Evolutionary conservation across 2,888 invertebrate genomes (phyloP), one percentile per base, ranked within the genome.

Genomic region (Athalia cordata): DNA sequence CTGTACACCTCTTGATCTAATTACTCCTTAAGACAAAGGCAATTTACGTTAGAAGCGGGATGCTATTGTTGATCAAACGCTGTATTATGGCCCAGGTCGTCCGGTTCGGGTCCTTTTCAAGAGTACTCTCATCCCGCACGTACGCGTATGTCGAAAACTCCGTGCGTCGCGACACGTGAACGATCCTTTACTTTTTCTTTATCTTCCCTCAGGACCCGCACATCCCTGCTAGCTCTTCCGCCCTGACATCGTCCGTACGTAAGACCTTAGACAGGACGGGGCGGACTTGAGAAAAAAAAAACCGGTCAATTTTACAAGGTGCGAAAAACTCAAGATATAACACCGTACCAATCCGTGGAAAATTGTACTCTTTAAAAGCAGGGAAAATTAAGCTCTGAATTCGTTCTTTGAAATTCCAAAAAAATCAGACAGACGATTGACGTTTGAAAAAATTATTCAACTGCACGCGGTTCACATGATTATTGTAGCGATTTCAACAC

Each of bases 31-130:
- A 57, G 59, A 72, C 72, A 72, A 72, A 72, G 72, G 64, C 59
- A 50, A 78, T 78, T 78, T 72, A 64, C 29, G 2, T 29, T 66
- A 68, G 78, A 78, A 78, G 78, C 70, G 61, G 64, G 74, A 75
- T 52, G 72, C 62, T 75, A 78, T 78, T 78, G 74, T 74, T 74
- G 49, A 66, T 62, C 59, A 68, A 62, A 70, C 78, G 78, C 65
- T 74, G 55, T 75, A 65, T 75, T 49, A 15, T 52, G 72, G 68
- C 68, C 68, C 68, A 50, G 57, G 70, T 45, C 68, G 72, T 72
- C 72, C 72, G 72, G 72, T 59, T 59, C 59, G 72, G 72, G 59
- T 72, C 59, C 72, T 72, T 72, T 72, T 72, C 72, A 59, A 72
- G 72, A 72, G 72, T 59, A 50, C 64, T 72, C 72, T 72, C 59